These are phyloP conservation scores for Acomys russatus DNA, from an alignment of 2,797 vertebrate genomes.

Conservation along the genomic window DNA sequence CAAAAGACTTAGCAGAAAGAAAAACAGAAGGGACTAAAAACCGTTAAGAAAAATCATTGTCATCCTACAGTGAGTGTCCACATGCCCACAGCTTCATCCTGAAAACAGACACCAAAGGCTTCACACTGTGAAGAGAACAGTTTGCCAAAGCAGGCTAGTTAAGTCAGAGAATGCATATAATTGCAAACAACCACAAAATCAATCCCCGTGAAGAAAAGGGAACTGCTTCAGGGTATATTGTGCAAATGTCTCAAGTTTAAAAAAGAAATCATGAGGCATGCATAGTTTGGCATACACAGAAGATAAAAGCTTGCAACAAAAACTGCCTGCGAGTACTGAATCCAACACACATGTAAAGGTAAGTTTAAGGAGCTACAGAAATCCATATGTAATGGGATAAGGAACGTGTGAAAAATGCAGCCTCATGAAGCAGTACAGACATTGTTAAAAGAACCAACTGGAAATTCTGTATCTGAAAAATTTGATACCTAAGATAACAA, in stretches of 20 bases:
- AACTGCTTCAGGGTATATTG: background rate
- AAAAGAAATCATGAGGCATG: background rate
- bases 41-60: background rate
- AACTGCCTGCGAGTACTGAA: background rate
- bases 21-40: background rate
- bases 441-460: background rate
- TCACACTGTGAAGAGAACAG: background rate
- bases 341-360: background rate
- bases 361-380: background rate
- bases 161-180: conserved; percentile 20
- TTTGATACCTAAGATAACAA: background rate
- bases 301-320: background rate
- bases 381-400: background rate
- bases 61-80: background rate
- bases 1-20: background rate
- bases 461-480: conserved; percentile 16
- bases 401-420: background rate
- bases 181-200: background rate
- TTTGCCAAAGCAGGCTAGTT: background rate
- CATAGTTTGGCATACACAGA: background rate
- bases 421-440: background rate
- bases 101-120: background rate
- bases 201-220: background rate
- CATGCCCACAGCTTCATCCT: background rate
- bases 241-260: background rate